Evolutionary conservation across 2,113 vertebrate genomes (phyloP).

Genomic region (Gnathonemus longibarbis): DNA sequence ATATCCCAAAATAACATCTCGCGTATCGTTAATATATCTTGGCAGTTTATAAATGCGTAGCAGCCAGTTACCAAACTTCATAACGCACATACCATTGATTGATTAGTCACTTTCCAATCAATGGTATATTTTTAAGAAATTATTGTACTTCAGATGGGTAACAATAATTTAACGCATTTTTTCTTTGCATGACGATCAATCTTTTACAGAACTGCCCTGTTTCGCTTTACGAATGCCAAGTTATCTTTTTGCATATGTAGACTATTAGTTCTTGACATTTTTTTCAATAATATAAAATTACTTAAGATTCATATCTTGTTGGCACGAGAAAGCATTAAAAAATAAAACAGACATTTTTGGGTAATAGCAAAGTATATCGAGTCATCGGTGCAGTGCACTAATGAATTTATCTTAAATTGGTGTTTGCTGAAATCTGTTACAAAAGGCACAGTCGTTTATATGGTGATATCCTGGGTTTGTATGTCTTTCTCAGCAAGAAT

Average conservation of each 20-base stretch:
- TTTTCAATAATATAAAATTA: neutral
- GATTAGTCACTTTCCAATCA: neutral
- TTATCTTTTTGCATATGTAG: neutral
- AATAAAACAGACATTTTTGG: neutral
- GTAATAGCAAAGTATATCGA: neutral
- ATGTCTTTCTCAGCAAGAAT: neutral
- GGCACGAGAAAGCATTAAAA: neutral
- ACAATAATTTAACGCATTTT: neutral
- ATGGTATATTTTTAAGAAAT: neutral
- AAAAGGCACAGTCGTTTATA: neutral
- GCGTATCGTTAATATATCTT: neutral
- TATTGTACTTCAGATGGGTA: neutral
- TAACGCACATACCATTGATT: neutral
- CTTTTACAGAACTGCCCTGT: neutral
- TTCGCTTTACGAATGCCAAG: neutral
- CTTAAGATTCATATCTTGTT: slow-evolving; percentile 4
- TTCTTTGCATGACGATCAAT: neutral
- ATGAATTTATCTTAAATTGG: neutral
- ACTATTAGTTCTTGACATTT: neutral
- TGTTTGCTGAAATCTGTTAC: neutral
- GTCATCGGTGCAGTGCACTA: neutral
- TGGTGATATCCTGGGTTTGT: neutral
- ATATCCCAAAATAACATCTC: neutral
- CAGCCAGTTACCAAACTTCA: neutral
- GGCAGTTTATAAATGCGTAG: neutral